A percentile compares a stretch with the other conserved stretches of the same genome.
These are phyloP conservation scores for Galeopsomyia nigrocyanea DNA, from an alignment of 2,888 invertebrate species.

Conservation along the genomic window DNA sequence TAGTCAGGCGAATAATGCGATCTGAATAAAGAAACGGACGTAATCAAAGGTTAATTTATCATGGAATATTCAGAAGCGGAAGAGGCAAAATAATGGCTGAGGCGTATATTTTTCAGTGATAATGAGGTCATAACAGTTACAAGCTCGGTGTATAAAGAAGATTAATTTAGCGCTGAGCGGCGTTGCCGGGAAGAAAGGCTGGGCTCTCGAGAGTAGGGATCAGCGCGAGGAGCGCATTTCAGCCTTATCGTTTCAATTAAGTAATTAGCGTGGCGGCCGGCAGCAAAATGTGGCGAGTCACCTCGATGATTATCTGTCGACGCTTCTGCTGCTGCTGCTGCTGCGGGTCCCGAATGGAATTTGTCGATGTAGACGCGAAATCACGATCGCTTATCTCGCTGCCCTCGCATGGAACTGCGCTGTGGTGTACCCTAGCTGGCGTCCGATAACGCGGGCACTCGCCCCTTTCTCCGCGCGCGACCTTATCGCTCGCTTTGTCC, in stretches of 20 bases:
- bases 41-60: too few relatives aligned
- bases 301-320: slow-evolving; percentile 25
- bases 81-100: too few relatives aligned
- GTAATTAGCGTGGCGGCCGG: slow-evolving; percentile 31
- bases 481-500: slow-evolving; percentile 12
- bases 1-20: too few relatives aligned
- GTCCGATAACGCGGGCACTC: not conserved
- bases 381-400: slow-evolving; percentile 35
- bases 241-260: slow-evolving; percentile 43
- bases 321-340: not conserved
- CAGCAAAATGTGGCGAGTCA: slow-evolving; percentile 19
- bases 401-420: not conserved
- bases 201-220: not conserved
- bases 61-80: too few relatives aligned
- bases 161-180: slow-evolving; percentile 23
- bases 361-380: too few relatives aligned
- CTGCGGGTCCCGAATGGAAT: not conserved
- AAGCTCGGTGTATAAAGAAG: slow-evolving; percentile 22
- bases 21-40: too few relatives aligned
- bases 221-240: slow-evolving; percentile 13
- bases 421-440: too few relatives aligned
- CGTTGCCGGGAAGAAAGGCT: not conserved
- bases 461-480: slow-evolving; percentile 5
- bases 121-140: slow-evolving; percentile 25
- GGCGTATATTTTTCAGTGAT: slow-evolving; percentile 24